Evolutionary conservation across 2,113 vertebrate genomes (phyloP).

Genomic region (Oryzias melastigma): DNA sequence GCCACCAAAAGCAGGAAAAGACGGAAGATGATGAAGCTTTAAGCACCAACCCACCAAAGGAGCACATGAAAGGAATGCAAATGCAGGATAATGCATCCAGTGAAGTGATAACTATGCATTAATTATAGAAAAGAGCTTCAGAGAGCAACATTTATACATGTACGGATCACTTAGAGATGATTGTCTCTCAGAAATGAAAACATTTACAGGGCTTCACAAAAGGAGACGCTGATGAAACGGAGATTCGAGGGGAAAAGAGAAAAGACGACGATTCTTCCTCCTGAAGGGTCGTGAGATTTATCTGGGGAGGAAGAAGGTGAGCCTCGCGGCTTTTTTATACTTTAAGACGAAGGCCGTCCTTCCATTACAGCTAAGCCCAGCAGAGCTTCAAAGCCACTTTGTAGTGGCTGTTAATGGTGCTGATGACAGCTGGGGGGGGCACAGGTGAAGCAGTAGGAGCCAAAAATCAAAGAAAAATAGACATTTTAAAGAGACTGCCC

Average conservation of each 20-base stretch:
- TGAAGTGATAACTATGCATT: slow-evolving; percentile 47
- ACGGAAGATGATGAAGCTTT: slow-evolving; percentile 10
- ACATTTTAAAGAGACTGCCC: background rate
- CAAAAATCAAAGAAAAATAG: slow-evolving; percentile 17
- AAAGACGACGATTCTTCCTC: slow-evolving; percentile 13
- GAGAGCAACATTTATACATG: background rate
- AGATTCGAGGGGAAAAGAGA: slow-evolving; percentile 11
- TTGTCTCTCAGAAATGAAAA: slow-evolving; percentile 8
- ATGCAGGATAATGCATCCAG: slow-evolving; percentile 45
- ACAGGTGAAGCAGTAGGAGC: slow-evolving; percentile 29
- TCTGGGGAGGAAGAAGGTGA: slow-evolving; percentile 26
- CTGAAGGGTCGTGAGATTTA: slow-evolving; percentile 54
- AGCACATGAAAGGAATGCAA: too few relatives aligned
- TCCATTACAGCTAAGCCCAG: slow-evolving; percentile 40
- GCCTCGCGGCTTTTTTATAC: slow-evolving; percentile 35
- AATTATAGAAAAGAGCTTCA: slow-evolving; percentile 20
- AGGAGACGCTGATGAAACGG: slow-evolving; percentile 30
- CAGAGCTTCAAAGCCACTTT: slow-evolving; percentile 67
- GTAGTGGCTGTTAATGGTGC: slow-evolving; percentile 61
- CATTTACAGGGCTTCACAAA: slow-evolving; percentile 7
- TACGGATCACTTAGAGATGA: slow-evolving; percentile 1
- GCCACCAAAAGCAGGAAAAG: slow-evolving; percentile 5
- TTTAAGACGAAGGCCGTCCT: slow-evolving; percentile 30
- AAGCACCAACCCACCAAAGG: too few relatives aligned
- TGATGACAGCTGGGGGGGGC: slow-evolving; percentile 47